Base-by-base conservation (phyloP, 2,113 vertebrate genomes). In the Coracopsis vasa region DNA sequence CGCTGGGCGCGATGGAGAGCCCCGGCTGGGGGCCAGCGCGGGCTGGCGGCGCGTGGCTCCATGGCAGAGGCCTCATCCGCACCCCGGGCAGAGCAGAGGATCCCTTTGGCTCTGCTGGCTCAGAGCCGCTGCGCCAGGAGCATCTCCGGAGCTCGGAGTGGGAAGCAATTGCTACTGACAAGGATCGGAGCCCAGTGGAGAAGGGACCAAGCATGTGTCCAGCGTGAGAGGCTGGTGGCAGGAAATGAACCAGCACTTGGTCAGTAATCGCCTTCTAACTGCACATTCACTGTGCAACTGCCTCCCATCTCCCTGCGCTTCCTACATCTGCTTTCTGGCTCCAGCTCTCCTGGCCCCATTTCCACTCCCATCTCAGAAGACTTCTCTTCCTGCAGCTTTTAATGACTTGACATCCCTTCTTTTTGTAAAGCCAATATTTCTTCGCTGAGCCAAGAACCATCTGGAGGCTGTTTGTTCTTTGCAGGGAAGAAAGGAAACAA, bases 391-490 rank as follows among this genome's bases (percentile, higher is more conserved):
- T 80, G 51, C 78, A 87, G 90, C 67, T 67, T 87, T 64, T 90
- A n/a, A 88, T 27, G 74, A 35, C 53, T 71, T 35, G 73, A 73
- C 82, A 81, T 77, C 86, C 41, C 79, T 67, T 66, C 64, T 77
- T 84, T 50, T 77, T 39, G 53, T 35, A 44, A 64, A 77, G 79
- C 83, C 60, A 53, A 0, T 79, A 73, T 86, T 94, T 78, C 61
- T 82, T 24, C 61, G 21, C 48, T 0, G 44, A 81, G 80, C 85
- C 75, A 60, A 64, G 85, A 39, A 88, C 53, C 85, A 91, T 77
- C 75, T 85, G 91, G 92, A 88, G 60, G 65, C 53, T 64, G 80
- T 82, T 91, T 82, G 83, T 80, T 80, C 85, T 77, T 80, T 72
- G 84, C 78, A 75, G 56, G 73, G 50, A 87, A 71, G 73, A 74